Evolutionary conservation across 2,113 vertebrate genomes (phyloP), one percentile per base, ranked within the genome.

Genomic region (Mastomys natalensis): DNA sequence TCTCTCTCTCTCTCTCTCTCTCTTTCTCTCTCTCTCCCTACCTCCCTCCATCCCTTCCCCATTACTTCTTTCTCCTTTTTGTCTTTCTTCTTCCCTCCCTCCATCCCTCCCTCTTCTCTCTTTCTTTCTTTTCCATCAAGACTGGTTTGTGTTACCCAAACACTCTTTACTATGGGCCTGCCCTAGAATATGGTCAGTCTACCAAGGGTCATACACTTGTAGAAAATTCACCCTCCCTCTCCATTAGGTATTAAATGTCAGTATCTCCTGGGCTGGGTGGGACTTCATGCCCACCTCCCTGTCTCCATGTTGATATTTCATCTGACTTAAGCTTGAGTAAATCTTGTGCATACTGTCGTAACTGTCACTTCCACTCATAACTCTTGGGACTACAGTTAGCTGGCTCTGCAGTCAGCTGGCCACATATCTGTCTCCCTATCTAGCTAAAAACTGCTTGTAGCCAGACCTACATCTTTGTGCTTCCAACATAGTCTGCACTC

Each of bases 41-140:
- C 15, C 37, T 72, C 15, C 5, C 17, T 15, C 15, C 4, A 0
- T 16, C 17, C 8, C 2, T n/a, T n/a, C 12, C 22, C 11, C 3
- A 24, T 8, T 17, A 7, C 34, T 16, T 21, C 8, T 74, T 48
- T 48, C 45, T 48, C 45, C 37, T 15, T 70, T 37, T 13, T 13
- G 12, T n/a, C 37, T 17, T 13, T 24, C 40, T 7, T 43, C n/a
- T n/a, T n/a, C n/a, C 26, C 9, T 8, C 43, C 9, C 13, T 29
- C 24, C 17, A 11, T 37, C n/a, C 3, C 22, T 40, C 53, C 10
- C 8, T n/a, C 7, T 16, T 40, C 70, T 5, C 37, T 4, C 15
- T 5, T 40, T 22, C n/a, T 22, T 17, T 40, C n/a, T 9, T 22
- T 1, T 16, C 37, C 19, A 78, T 24, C 12, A 58, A 40, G 78